A percentile compares a stretch with the other conserved stretches of the same genome.
Conservation (phyloP, 2,888 invertebrate species). For the Chouioia cunea region DNA sequence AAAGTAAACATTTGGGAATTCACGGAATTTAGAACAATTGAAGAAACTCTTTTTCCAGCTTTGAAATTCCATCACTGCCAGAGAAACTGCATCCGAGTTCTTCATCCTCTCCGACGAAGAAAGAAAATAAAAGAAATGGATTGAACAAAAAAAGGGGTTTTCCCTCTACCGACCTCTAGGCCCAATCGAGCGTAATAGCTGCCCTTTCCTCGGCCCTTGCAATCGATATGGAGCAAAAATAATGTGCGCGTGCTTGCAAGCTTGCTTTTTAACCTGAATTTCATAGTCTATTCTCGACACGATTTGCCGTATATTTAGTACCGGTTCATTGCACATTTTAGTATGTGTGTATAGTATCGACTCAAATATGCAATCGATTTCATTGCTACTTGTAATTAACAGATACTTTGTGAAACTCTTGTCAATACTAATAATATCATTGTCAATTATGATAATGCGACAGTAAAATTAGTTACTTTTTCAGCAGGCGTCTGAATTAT, state of each 20-base stretch:
- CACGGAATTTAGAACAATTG: too few species aligned
- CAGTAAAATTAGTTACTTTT: too few species aligned
- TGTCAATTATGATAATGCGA: too few species aligned
- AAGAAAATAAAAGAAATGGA: too few species aligned
- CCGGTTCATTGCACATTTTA: conserved; percentile 3
- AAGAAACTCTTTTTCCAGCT: too few species aligned
- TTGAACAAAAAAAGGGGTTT: background rate
- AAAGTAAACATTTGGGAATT: too few species aligned
- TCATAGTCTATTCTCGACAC: background rate
- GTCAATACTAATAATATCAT: too few species aligned
- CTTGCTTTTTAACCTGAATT: background rate
- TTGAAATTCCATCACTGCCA: too few species aligned
- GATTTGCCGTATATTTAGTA: background rate
- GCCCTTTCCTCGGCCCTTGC: conserved; percentile 43
- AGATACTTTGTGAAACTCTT: too few species aligned
- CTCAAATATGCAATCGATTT: background rate
- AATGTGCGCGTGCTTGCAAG: background rate
- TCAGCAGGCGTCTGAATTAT: too few species aligned
- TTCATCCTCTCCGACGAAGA: too few species aligned
- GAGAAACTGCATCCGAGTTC: too few species aligned
- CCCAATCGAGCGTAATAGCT: conserved; percentile 49
- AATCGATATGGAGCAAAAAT: conserved; percentile 38
- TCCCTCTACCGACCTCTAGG: conserved; percentile 34
- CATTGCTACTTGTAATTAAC: background rate
- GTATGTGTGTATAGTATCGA: background rate